Base-by-base conservation (phyloP, 2,797 vertebrate species). In the Acipenser oxyrinchus region DNA sequence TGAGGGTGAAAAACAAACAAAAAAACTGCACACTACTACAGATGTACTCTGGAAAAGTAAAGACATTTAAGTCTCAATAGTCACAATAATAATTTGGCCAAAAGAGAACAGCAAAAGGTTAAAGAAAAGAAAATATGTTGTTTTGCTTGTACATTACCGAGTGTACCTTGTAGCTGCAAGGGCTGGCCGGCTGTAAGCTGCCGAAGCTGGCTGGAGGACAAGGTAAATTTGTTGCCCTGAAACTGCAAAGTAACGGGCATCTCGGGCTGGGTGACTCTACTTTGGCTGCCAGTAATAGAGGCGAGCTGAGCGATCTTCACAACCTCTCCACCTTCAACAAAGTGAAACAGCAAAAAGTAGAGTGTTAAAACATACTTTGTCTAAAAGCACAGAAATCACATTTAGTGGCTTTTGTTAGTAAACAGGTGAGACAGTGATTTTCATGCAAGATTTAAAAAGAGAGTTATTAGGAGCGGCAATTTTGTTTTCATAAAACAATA, bases 111-210 rank as follows among this genome's bases (percentile, higher is more conserved):
- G 8, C 51, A 9, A 51, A 10, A 63, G 51, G 63, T 13, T 59
- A 74, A 68, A 62, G 61, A n/a, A n/a, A n/a, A n/a, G n/a, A 66
- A 37, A 4, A 10, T 8, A 49, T 51, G 3, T 48, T 52, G 7
- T 69, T 50, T 72, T 74, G 70, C 71, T 67, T 80, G 68, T 77
- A 79, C 80, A 78, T 87, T 86, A 85, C 83, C 76, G 75, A 87
- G 80, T 71, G 83, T 92, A 96, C 97, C 97, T 94, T 99, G 97
- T 52, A 99, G 90, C 81, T 99, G 97, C 73, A 99, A 82, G 9
- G 95, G 97, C 65, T 98, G 97, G 68, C 97, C 97, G 0, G 96
- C 94, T 2, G 96, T 99, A 71, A 99, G 94, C 84, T 99, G 97
- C 48, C n/a, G 93, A 5, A 99, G 93, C 69, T 99, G 97, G 74